Conservation (phyloP, 2,113 vertebrate genomes). For the Nerophis ophidion region DNA sequence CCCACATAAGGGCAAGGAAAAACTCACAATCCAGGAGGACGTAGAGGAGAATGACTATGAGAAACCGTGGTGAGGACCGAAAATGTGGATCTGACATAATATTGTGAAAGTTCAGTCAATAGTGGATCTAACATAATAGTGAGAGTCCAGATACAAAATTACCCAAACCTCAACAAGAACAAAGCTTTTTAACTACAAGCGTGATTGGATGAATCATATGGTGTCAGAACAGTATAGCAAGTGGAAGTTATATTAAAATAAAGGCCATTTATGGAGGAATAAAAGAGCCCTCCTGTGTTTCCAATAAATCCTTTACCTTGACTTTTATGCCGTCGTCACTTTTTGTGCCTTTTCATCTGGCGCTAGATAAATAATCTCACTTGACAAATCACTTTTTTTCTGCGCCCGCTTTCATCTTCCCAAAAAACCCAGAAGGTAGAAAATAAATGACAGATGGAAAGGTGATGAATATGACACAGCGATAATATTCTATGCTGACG, state of each 20-base stretch:
- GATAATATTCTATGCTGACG: too few species aligned
- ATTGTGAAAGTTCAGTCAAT: too few species aligned
- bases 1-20: too few species aligned
- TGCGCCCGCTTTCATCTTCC: conserved; percentile 17
- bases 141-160: too few species aligned
- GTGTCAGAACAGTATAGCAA: not conserved
- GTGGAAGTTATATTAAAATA: not conserved
- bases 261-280: not conserved
- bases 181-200: too few species aligned
- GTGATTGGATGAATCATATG: too few species aligned
- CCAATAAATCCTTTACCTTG: conserved; percentile 16
- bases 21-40: too few species aligned
- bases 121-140: too few species aligned
- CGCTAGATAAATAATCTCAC: conserved; percentile 18
- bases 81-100: too few species aligned
- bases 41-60: too few species aligned
- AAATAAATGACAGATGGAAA: conserved; percentile 12
- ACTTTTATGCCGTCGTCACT: not conserved
- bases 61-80: too few species aligned
- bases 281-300: not conserved
- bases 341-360: conserved; percentile 9
- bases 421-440: conserved; percentile 8
- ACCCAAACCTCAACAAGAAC: too few species aligned
- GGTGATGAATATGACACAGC: not conserved
- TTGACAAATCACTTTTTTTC: conserved; percentile 32